Evolutionary conservation across 2,113 vertebrate genomes (phyloP), one percentile per base, ranked within the genome.

Genomic region (Alethe castanea): DNA sequence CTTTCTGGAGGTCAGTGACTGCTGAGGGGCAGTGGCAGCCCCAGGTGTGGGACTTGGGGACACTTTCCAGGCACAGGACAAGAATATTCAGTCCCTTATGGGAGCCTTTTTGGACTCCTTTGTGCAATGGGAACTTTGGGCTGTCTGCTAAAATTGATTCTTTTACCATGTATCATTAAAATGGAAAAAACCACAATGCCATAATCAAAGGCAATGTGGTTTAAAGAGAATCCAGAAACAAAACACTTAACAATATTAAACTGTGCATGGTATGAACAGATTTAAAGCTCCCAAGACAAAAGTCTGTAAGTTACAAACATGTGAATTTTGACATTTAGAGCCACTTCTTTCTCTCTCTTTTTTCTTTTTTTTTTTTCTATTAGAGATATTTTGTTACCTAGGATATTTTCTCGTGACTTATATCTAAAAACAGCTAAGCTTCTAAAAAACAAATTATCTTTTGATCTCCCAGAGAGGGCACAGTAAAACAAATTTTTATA

Each of bases 1-100:
- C 1, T 4, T 48, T 70, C 22, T 50, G 19, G 12, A 25, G 20
- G 8, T 59, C 54, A 52, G 36, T 3, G 13, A 6, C 9, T n/a
- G 60, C 33, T 20, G 56, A 61, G 64, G 36, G 31, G 8, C n/a
- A 57, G 36, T 33, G 22, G 6, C 40, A 54, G 19, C 42, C 17
- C 29, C 2, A 0, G 35, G 7, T 23, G 19, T 9, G 2, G 52
- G 18, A 64, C 25, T 0, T 56, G 22, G 35, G 31, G 42, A 33
- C 18, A 19, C 7, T 47, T 62, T 52, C 0, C 3, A 73, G 50
- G 13, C 45, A 47, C 36, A 40, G 8, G 33, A n/a, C 25, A 13
- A 54, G 22, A 50, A 44, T 5, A 8, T 5, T 20, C 0, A 0
- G 10, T 52, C 26, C 52, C 36, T 65, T 28, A 7, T 19, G 26